A percentile compares a stretch with the other conserved stretches of the same genome.
These are phyloP conservation scores for Arion vulgaris DNA, from an alignment of 1,140 invertebrate species.

Conservation along the genomic window DNA sequence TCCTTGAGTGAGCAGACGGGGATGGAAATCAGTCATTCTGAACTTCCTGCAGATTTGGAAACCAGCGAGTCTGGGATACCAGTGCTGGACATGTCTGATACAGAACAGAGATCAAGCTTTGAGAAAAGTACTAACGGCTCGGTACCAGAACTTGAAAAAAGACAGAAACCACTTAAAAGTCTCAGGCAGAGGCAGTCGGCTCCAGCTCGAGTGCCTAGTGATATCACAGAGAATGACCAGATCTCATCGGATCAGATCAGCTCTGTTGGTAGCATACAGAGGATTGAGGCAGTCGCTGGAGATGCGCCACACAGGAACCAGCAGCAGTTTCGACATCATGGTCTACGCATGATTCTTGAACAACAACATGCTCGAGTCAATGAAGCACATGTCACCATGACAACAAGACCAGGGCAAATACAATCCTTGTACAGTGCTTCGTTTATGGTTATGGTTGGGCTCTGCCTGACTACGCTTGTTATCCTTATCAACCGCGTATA, in stretches of 20 bases:
- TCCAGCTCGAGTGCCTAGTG: not conserved
- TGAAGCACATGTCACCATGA: not conserved
- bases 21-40: not conserved
- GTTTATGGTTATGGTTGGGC: conserved; percentile 10
- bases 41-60: not conserved
- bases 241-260: not conserved
- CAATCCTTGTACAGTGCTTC: not conserved
- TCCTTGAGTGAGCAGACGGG: not conserved
- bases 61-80: conserved; percentile 14
- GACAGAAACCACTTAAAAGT: not conserved
- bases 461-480: not conserved
- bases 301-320: not conserved
- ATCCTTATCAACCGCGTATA: conserved; percentile 21
- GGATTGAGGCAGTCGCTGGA: conserved; percentile 21
- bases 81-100: not conserved
- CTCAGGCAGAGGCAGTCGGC: conserved; percentile 22
- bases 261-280: not conserved
- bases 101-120: not conserved
- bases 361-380: not conserved
- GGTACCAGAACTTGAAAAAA: conserved; percentile 9
- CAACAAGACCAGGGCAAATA: not conserved
- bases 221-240: not conserved
- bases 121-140: conserved; percentile 5
- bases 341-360: not conserved
- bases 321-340: not conserved